Evolutionary conservation across 1,140 invertebrate genomes (phyloP), one percentile per base, ranked within the genome.

Genomic region (Anastatus disparis): DNA sequence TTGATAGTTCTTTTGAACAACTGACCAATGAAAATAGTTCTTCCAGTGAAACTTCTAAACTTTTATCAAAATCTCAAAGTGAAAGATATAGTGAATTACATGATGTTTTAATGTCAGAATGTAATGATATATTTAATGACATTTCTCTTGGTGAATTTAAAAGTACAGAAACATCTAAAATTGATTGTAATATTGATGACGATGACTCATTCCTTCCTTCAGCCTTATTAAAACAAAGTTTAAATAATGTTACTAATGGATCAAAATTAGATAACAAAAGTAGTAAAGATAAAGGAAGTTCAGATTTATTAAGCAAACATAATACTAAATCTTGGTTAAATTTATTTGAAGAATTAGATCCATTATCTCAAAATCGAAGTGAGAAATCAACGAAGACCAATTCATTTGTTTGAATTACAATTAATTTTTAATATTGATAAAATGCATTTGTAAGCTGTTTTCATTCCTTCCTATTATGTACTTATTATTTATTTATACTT

Each of bases 101-200:
- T 12, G 3, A 17, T 13, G 9, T 35, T 20, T 13, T 2, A 42
- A 15, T 7, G 15, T 24, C 35, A 13, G 31, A 58, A 10, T 40
- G 10, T 44, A 61, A 29, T n/a, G 29, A 61, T 27, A 44, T 8
- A 27, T 7, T 27, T 10, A 44, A 46, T 29, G 15, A 42, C n/a
- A 1, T 17, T n/a, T 44, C 40, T 40, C 24, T 27, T 29, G 20
- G 1, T 12, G 26, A 65, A 40, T 38, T 26, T 38, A 63, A 50
- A 35, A 15, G 9, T 35, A 12, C 15, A 4, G 29, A 63, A 24
- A 38, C 86, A 0, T 77, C 75, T 13, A 85, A 87, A 78, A 69
- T 86, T 10, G 89, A 90, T 9, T 89, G 90, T 75, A 86, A 87
- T 83, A 89, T 84, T 66, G 82, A 82, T 9, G 84, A 87, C 62